Base-by-base conservation (phyloP, 2,113 vertebrate genomes). In the Ochotona princeps region DNA sequence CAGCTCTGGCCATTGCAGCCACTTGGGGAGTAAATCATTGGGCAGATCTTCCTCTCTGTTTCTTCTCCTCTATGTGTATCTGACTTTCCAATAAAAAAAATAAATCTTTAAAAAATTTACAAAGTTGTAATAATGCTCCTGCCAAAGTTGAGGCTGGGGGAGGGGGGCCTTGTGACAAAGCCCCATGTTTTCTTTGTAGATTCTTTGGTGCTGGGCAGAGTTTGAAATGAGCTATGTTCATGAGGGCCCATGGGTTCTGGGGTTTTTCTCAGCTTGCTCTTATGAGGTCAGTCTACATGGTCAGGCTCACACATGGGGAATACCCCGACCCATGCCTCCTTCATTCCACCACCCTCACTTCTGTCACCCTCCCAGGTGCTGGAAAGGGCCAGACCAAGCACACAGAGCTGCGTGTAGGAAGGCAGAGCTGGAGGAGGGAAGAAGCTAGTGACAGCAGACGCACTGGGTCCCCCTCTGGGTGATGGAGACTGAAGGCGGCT, bases 271-370 rank as follows among this genome's bases (percentile, higher is more conserved):
- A 73, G 26, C 23, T 81, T 79, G 60, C 69, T 85, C 74, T 47
- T 21, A 20, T 21, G 76, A 95, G 23, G 23, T 44, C 75, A 66
- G 17, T 1, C 21, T 57, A 32, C 8, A 47, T 35, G 60, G 38
- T 81, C 80, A 78, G 69, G 72, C 25, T 44, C 81, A 66, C 44
- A 69, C 4, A 49, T 20, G 18, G 69, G 14, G 21, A 26, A 75
- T 25, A 1, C 25, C 17, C 30, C n/a, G 20, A 7, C 7, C 21
- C 4, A 18, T 1, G 4, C 17, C 4, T n/a, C n/a, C 70, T 20
- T 4, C 35, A 60, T 73, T 69, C 25, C 9, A 51, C 14, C 8
- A 23, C 65, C 30, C 75, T 67, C 5, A 57, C 54, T 54, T 61
- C 79, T 32, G 51, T 82, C 51, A 44, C 38, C 67, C 9, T 60